These are phyloP conservation scores for Episyrphus balteatus DNA, from an alignment of 1,140 invertebrate genomes.

Conservation along the genomic window DNA sequence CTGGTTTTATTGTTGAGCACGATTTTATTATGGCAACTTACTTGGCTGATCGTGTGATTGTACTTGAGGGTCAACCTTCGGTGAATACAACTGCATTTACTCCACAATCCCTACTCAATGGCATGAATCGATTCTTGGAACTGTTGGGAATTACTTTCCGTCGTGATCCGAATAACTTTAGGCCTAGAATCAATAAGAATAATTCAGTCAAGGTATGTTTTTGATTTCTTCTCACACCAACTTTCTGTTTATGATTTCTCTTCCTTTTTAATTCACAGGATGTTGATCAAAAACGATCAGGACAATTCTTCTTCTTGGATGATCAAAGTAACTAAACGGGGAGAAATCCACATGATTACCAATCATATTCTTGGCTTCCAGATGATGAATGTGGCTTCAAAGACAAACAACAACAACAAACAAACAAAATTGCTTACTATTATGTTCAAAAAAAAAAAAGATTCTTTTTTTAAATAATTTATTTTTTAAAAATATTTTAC, in stretches of 20 bases:
- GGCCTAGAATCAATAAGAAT: slow-evolving; percentile 96
- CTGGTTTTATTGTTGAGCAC: slow-evolving; percentile 99
- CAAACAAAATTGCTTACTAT: too few relatives aligned
- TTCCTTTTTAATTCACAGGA: slow-evolving; percentile 53
- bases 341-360: too few relatives aligned
- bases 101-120: slow-evolving; percentile 88
- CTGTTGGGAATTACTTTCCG: slow-evolving; percentile 97
- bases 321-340: slow-evolving; percentile 41
- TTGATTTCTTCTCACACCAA: not conserved
- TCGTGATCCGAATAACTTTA: slow-evolving; percentile 96
- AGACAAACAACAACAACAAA: too few relatives aligned
- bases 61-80: slow-evolving; percentile 92
- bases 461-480: too few relatives aligned
- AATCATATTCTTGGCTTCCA: too few relatives aligned
- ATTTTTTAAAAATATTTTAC: too few relatives aligned
- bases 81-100: slow-evolving; percentile 77
- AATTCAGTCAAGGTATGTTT: slow-evolving; percentile 80
- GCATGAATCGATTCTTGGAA: slow-evolving; percentile 97
- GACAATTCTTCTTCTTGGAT: slow-evolving; percentile 98
- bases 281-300: slow-evolving; percentile 90
- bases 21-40: slow-evolving; percentile 99
- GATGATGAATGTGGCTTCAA: too few relatives aligned
- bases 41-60: slow-evolving; percentile 95
- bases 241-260: slow-evolving; percentile 5
- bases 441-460: too few relatives aligned